phyloP scores from a whole-genome alignment of 92 coral and sea anemone species.

The Porites evermanni region DNA sequence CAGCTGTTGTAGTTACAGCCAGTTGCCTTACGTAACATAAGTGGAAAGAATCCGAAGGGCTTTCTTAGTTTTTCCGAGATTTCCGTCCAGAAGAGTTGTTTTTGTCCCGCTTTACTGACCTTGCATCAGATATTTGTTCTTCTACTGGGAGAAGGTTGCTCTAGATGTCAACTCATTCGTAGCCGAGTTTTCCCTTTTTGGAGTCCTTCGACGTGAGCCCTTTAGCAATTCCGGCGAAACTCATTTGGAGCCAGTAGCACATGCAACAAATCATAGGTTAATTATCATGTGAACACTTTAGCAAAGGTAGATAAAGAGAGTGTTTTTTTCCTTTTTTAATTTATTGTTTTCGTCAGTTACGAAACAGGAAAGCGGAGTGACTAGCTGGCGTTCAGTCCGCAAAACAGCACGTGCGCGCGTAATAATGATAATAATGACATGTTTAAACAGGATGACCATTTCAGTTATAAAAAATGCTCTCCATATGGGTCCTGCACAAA shows the following conservation, averaged over 20 bases:
- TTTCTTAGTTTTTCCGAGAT: background rate
- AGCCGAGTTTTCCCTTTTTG: too few species aligned
- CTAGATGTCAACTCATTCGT: background rate
- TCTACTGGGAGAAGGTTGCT: background rate
- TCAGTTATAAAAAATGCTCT: too few species aligned
- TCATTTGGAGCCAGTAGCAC: background rate
- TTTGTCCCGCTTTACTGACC: background rate
- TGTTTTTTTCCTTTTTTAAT: background rate
- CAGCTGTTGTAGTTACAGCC: background rate
- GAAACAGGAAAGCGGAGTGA: constrained; percentile 12
- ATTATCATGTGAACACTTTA: background rate
- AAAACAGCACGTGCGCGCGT: background rate
- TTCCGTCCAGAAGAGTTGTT: background rate
- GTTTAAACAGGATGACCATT: too few species aligned
- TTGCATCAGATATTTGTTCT: background rate
- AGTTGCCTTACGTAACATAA: background rate
- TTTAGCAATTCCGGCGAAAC: too few species aligned
- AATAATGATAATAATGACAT: too few species aligned
- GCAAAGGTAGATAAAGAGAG: background rate
- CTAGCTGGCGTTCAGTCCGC: too few species aligned
- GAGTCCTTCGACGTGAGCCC: too few species aligned
- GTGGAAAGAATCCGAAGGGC: background rate
- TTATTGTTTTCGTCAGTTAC: background rate
- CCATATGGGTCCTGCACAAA: too few species aligned
- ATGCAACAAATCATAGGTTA: background rate